Base-by-base conservation (phyloP, 2,113 vertebrate genomes). In the Tapirus terrestris region DNA sequence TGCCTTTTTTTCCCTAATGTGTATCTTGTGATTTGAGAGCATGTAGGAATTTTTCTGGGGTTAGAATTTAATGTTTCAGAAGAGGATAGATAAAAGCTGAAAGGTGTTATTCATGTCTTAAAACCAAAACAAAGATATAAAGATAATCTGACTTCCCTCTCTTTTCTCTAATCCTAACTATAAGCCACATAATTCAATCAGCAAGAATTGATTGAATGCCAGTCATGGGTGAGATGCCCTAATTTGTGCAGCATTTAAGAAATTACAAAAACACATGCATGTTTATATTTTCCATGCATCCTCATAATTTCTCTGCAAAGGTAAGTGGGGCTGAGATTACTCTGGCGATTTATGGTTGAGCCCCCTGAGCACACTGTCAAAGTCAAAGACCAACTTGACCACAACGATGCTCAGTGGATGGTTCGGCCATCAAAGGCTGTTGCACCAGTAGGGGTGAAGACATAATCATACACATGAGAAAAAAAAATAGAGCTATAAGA, bases 1-100 rank as follows among this genome's bases (percentile, higher is more conserved):
- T 80, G 31, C 9, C 45, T 76, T 56, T 90, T 86, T 53, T 68
- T 68, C 13, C 23, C 81, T 75, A 80, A 39, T 67, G 31, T 58
- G 94, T 93, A 43, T 83, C 75, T 96, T 91, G 61, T 88, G 53
- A 87, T 86, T 91, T 77, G 25, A 23, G 73, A 72, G 3, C 39
- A 76, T 51, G 27, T 23, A 8, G 11, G 27, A 76, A 63, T 88
- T 88, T 73, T 88, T 95, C 58, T 95, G 17, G n/a, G 51, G 31
- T 80, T 93, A 67, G 6, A 82, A 80, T 68, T 53, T 76, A 95
- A 79, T 68, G 82, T 80, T 96, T 91, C 92, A 31, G 61, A 93
- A 73, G 61, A 86, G 4, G 14, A 29, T 51, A 33, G 43, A 61
- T 45, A 75, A 61, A 53, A 79, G 39, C n/a, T 93, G 27, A 90